Conservation (phyloP, 23 tunicate species). For the Corella eumyota region DNA sequence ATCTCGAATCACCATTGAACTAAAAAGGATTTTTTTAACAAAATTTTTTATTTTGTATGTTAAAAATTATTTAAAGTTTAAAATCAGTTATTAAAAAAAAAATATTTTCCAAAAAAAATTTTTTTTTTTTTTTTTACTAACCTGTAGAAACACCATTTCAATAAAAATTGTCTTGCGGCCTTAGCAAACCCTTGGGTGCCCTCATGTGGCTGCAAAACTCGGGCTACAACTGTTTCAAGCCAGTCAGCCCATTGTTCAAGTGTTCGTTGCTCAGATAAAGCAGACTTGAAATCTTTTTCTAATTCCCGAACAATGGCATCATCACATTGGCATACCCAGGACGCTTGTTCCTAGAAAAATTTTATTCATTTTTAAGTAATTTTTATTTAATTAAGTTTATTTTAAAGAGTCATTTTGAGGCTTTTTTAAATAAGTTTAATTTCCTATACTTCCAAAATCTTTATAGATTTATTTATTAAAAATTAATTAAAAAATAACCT, state of each 20-base stretch:
- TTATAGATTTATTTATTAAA: not conserved
- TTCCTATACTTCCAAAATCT: not conserved
- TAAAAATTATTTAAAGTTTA: not conserved
- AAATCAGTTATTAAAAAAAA: not conserved
- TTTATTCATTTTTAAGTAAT: not conserved
- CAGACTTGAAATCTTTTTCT: slow-evolving; percentile 70
- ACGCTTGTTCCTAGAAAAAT: slow-evolving; percentile 94
- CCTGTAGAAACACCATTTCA: slow-evolving; percentile 99
- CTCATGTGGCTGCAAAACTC: slow-evolving; percentile 58
- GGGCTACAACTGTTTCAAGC: slow-evolving; percentile 65
- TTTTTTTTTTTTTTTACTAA: slow-evolving; percentile 4
- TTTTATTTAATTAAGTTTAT: too few relatives aligned
- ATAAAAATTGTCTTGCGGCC: slow-evolving; percentile 84
- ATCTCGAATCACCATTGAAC: slow-evolving; percentile 97
- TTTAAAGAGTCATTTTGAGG: too few relatives aligned
- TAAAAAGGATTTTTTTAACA: slow-evolving; percentile 1
- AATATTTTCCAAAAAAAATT: too few relatives aligned
- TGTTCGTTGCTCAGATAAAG: slow-evolving; percentile 64
- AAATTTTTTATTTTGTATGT: not conserved
- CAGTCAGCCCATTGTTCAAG: slow-evolving; percentile 97
- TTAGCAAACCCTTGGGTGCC: slow-evolving; percentile 29
- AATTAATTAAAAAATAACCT: not conserved
- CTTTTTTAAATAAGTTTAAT: not conserved
- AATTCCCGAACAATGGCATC: slow-evolving; percentile 42
- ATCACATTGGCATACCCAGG: slow-evolving; percentile 94